Evolutionary conservation across 2,888 invertebrate species (phyloP).

Genomic region (Syrphus vitripennis): DNA sequence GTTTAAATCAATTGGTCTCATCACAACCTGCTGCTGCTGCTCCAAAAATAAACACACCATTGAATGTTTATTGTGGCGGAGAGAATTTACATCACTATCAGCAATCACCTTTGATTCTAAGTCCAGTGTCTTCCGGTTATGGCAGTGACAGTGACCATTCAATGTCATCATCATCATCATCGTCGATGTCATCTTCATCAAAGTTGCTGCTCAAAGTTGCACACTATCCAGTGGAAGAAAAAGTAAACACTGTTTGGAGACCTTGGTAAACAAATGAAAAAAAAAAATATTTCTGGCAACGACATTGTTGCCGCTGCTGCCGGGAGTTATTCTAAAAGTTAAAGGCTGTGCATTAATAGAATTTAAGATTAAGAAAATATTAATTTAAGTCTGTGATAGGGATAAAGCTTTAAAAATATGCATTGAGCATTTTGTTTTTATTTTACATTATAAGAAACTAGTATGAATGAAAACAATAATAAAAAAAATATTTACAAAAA

Average conservation of each 20-base stretch:
- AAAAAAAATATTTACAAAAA: background rate
- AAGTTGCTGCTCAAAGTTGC: constrained; percentile 72
- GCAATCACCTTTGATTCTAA: constrained; percentile 70
- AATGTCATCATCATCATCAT: constrained; percentile 51
- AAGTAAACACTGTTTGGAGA: constrained; percentile 76
- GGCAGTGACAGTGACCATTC: constrained; percentile 78
- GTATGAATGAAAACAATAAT: background rate
- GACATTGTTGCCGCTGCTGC: background rate
- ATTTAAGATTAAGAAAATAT: constrained; percentile 59
- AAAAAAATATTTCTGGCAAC: too few relatives aligned
- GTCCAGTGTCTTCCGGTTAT: constrained; percentile 80
- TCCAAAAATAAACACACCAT: constrained; percentile 30
- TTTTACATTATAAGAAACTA: constrained; percentile 6
- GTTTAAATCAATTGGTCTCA: constrained; percentile 84
- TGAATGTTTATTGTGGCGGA: constrained; percentile 44
- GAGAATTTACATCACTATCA: background rate
- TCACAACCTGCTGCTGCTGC: constrained; percentile 34
- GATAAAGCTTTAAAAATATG: constrained; percentile 74
- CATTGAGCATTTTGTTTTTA: background rate
- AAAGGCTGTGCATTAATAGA: constrained; percentile 65
- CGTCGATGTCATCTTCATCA: constrained; percentile 31
- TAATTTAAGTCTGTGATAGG: constrained; percentile 76
- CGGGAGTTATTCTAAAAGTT: constrained; percentile 30
- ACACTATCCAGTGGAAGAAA: background rate
- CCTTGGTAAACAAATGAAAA: constrained; percentile 76